Evolutionary conservation across 2,113 vertebrate genomes (phyloP).

Genomic region (Neotoma lepida): DNA sequence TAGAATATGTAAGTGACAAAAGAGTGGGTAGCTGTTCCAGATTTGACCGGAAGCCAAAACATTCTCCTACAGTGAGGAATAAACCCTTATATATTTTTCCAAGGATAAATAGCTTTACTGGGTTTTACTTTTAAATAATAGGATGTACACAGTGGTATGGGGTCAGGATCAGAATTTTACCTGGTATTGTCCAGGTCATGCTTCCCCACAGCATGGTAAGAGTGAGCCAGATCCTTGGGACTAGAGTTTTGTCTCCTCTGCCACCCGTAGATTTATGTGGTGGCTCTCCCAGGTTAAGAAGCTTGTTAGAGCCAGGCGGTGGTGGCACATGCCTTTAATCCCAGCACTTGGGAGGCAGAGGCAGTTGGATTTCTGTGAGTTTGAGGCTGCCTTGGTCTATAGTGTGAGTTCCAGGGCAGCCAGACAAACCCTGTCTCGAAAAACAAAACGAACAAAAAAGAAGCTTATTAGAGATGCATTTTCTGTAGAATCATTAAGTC

Average conservation of each 20-base stretch:
- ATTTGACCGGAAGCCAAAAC: too few relatives aligned
- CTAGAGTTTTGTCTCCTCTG: background rate
- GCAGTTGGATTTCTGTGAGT: background rate
- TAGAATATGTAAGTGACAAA: background rate
- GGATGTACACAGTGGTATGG: background rate
- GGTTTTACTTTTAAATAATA: conserved; percentile 28
- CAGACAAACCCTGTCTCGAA: background rate
- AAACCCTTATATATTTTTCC: background rate
- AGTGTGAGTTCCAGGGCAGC: background rate
- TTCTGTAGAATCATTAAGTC: background rate
- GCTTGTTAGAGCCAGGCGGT: background rate
- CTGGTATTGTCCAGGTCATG: background rate
- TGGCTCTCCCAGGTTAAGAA: background rate
- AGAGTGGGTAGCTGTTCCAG: too few relatives aligned
- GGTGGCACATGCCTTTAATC: background rate
- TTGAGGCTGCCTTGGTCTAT: background rate
- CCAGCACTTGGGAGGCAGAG: background rate
- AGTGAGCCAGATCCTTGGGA: background rate
- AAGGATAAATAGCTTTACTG: background rate
- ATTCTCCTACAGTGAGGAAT: too few relatives aligned
- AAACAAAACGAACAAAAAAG: background rate
- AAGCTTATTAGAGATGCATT: background rate
- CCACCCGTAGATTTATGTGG: background rate
- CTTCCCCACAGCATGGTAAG: background rate
- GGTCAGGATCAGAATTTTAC: background rate